Base-by-base conservation (phyloP, 1,140 invertebrate species). In the Hyposmocoma kahamanoa region DNA sequence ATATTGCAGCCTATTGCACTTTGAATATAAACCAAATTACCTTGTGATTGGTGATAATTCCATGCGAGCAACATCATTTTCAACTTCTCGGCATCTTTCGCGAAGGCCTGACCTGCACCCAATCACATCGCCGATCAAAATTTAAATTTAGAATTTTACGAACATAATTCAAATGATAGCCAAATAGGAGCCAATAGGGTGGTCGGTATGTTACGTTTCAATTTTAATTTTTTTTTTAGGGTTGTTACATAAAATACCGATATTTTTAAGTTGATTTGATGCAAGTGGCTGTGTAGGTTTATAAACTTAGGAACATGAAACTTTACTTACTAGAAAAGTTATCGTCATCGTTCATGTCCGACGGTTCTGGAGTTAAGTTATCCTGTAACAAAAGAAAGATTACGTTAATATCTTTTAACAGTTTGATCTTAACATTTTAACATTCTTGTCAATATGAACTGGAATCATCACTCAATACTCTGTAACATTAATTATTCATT, bases 31-130 rank as follows among this genome's bases (percentile, higher is more conserved):
- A n/a, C n/a, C n/a, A 38, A 15, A 70, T 88, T 87, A 88, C 87
- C 89, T 89, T 87, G 90, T 72, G 89, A 87, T 88, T 90, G 91
- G 85, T 93, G 92, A 87, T 93, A 92, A 90, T 93, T 94, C 92
- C 92, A 94, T 71, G 92, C 92, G 66, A 93, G 90, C 84, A 94
- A 89, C 92, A 94, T 94, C 87, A 93, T 88, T 89, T 93, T 94
- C 87, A 94, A 89, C 87, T 94, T 94, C 87, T 94, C 92, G 64
- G 91, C 91, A 79, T 94, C 92, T 91, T 93, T 94, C 89, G 92
- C 91, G 84, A 88, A 84, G 84, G 84, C 85, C 64, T 84, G 78
- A 83, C 80, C 80, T 86, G 82, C 80, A 84, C 74, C 82, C 82
- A 71, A 83, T 84, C 79, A 82, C 71, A 85, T 76, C 57, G 64